Percentiles rank a stretch among this genome's conserved stretches.
Evolutionary conservation across 2,797 vertebrate species (phyloP).

Genomic region (Gymnothorax reevesii): DNA sequence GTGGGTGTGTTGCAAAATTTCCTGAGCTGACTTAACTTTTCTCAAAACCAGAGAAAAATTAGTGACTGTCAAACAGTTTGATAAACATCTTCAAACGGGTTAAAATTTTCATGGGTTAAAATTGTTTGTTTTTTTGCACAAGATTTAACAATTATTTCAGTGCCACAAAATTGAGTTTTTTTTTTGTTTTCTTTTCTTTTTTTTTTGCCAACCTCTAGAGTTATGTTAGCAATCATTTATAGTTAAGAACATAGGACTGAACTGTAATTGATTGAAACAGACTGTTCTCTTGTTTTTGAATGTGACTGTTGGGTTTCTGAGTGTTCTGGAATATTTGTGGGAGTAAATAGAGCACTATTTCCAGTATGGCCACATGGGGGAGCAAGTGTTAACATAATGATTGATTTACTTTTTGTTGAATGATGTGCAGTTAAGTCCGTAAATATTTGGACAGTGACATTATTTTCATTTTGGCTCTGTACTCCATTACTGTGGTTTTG

Average conservation of each 20-base stretch:
- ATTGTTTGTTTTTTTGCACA: not conserved
- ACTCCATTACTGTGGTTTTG: too few relatives aligned
- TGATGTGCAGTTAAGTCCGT: not conserved
- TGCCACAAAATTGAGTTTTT: not conserved
- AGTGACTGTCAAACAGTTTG: not conserved
- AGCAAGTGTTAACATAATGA: constrained; percentile 63
- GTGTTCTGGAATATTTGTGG: not conserved
- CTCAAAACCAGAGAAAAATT: not conserved
- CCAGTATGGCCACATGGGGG: constrained; percentile 64
- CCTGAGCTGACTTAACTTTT: not conserved
- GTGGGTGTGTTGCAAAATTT: too few relatives aligned
- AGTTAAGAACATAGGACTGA: not conserved
- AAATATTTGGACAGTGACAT: not conserved
- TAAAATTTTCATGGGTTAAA: too few relatives aligned
- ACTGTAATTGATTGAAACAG: not conserved
- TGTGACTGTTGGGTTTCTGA: not conserved
- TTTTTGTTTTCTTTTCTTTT: not conserved
- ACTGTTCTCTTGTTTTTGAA: not conserved
- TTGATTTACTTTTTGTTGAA: constrained; percentile 18
- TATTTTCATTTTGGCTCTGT: too few relatives aligned
- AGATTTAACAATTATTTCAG: not conserved
- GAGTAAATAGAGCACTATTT: not conserved
- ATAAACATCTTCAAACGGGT: not conserved
- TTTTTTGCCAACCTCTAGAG: not conserved
- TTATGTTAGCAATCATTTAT: not conserved